phyloP scores from a whole-genome alignment of 35 echinoderm and acorn worm genomes.

The Nesometra sesokonis region DNA sequence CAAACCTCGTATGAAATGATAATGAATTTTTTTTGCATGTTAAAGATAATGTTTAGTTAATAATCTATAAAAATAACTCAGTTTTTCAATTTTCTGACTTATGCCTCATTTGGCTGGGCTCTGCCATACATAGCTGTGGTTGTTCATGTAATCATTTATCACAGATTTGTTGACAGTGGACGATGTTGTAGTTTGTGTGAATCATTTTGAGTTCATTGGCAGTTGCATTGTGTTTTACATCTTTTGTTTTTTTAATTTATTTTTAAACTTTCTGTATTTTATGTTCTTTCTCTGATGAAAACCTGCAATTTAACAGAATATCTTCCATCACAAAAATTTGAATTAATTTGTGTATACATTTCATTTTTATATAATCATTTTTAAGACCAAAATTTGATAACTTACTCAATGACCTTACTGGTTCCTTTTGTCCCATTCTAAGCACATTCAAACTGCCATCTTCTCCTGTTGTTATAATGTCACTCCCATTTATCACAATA shows the following conservation, averaged over 20 bases:
- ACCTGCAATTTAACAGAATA: too few species aligned
- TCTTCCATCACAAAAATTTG: neutral
- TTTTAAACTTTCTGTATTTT: too few species aligned
- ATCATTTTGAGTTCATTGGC: too few species aligned
- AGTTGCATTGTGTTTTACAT: too few species aligned
- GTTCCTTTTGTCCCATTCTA: conserved; percentile 59
- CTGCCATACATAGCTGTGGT: neutral
- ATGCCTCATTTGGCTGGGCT: too few species aligned
- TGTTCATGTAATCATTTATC: neutral
- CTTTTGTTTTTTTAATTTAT: too few species aligned
- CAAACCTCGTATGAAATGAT: too few species aligned
- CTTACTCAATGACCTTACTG: conserved; percentile 86
- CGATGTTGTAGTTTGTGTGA: too few species aligned
- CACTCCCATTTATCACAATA: conserved; percentile 59
- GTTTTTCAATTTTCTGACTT: too few species aligned
- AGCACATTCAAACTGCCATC: conserved; percentile 84
- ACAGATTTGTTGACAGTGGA: neutral
- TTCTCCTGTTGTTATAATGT: conserved; percentile 74
- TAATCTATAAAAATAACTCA: neutral
- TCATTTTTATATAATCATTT: neutral
- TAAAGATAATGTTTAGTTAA: too few species aligned
- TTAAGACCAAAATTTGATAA: neutral
- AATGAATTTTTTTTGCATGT: too few species aligned
- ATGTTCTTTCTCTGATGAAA: too few species aligned
- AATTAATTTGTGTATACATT: neutral